A percentile compares a stretch with the other conserved stretches of the same genome.
Evolutionary conservation across 2,888 invertebrate species (phyloP).

Genomic region (Hipparchia sbordonii): DNA sequence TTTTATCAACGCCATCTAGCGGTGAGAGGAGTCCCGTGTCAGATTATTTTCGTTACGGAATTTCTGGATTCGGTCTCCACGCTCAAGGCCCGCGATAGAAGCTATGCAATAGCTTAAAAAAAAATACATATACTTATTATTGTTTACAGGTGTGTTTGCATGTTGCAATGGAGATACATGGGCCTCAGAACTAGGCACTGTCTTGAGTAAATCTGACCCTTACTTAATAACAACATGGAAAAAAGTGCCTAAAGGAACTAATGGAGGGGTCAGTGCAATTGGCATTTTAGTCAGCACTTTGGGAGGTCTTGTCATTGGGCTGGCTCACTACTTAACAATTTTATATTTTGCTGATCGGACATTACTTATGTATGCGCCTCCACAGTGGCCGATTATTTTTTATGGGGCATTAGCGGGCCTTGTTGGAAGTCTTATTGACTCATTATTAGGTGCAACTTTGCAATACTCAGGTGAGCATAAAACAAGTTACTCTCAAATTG

Average conservation of each 20-base stretch:
- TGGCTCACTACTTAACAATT: constrained; percentile 87
- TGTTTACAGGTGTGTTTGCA: constrained; percentile 85
- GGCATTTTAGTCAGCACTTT: constrained; percentile 83
- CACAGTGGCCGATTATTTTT: constrained; percentile 91
- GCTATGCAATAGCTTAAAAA: not conserved
- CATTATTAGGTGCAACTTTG: constrained; percentile 91
- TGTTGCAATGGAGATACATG: constrained; percentile 95
- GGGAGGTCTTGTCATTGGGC: constrained; percentile 88
- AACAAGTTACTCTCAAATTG: not conserved
- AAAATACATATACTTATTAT: constrained; percentile 3
- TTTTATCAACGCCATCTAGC: no score
- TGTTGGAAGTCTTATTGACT: constrained; percentile 91
- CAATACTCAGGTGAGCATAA: constrained; percentile 90
- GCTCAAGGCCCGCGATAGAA: no score
- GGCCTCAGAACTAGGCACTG: constrained; percentile 94
- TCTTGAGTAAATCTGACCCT: constrained; percentile 86
- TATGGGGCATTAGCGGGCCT: constrained; percentile 89
- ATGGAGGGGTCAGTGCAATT: constrained; percentile 90
- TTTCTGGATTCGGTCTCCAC: no score
- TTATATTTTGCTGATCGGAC: constrained; percentile 84
- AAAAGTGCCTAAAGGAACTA: constrained; percentile 93
- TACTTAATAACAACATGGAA: constrained; percentile 88
- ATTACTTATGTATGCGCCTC: constrained; percentile 82
- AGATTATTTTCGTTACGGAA: no score
- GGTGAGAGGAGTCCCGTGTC: no score